These are phyloP conservation scores for Ptychodera flava DNA, from an alignment of 35 echinoderm and acorn worm genomes.

Conservation along the genomic window DNA sequence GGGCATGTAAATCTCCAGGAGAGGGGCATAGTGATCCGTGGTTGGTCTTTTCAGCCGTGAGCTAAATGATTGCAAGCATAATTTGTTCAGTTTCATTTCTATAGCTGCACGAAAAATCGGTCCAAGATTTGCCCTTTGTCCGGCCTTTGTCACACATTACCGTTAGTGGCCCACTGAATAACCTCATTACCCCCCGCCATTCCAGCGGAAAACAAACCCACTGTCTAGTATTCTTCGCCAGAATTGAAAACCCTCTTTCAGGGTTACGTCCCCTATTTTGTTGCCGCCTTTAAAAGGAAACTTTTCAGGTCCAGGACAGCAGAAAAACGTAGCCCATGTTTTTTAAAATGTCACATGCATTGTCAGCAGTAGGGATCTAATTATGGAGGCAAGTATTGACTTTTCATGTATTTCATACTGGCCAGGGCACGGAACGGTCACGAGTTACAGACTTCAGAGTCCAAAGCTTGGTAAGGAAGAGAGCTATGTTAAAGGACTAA, in stretches of 20 bases:
- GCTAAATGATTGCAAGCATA: too few relatives aligned
- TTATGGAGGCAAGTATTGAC: too few relatives aligned
- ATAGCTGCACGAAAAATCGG: not conserved
- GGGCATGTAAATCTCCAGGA: too few relatives aligned
- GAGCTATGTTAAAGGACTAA: too few relatives aligned
- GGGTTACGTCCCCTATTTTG: not conserved
- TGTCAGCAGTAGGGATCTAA: too few relatives aligned
- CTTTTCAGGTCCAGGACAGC: not conserved
- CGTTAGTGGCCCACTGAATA: not conserved
- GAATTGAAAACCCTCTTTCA: not conserved
- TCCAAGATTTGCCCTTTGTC: not conserved
- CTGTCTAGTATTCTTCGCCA: not conserved
- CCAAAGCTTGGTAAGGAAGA: too few relatives aligned
- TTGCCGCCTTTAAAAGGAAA: not conserved
- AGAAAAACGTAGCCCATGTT: not conserved
- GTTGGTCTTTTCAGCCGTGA: too few relatives aligned
- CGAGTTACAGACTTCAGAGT: too few relatives aligned
- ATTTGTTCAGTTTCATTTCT: not conserved
- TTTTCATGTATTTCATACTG: too few relatives aligned
- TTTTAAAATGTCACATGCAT: too few relatives aligned
- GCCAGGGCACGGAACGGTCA: too few relatives aligned
- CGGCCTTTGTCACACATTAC: not conserved
- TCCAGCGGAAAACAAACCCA: not conserved
- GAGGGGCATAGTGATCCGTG: too few relatives aligned
- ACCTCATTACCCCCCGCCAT: not conserved